These are phyloP conservation scores for Tychaedon coryphoeus DNA, from an alignment of 2,113 vertebrate species.

Conservation along the genomic window DNA sequence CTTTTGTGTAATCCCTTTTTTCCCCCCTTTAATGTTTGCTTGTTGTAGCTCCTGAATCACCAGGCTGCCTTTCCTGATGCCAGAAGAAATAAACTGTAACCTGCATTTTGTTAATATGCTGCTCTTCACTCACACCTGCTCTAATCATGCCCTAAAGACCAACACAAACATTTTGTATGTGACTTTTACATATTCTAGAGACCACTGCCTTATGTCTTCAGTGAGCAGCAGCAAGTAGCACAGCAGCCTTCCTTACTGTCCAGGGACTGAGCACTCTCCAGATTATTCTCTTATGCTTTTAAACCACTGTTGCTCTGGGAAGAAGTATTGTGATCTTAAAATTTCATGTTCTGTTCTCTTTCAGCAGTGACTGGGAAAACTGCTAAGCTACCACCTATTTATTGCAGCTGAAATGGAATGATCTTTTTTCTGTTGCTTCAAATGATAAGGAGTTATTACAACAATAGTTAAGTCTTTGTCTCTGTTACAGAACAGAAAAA, in stretches of 20 bases:
- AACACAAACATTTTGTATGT: background rate
- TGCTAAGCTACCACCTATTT: background rate
- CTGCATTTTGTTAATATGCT: background rate
- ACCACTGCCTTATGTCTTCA: background rate
- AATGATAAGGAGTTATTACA: background rate
- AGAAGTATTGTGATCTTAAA: background rate
- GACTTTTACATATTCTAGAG: background rate
- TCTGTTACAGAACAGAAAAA: conserved; percentile 64
- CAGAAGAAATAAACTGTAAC: background rate
- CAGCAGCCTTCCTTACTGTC: background rate
- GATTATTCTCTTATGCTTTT: background rate
- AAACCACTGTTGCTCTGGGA: background rate
- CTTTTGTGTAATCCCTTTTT: background rate
- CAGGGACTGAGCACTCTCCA: background rate
- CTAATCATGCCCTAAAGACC: background rate
- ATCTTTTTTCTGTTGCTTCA: background rate
- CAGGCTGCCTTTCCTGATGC: background rate
- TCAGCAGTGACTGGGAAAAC: background rate
- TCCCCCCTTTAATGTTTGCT: background rate
- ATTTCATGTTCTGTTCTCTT: background rate
- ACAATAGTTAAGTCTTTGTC: background rate
- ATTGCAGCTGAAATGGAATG: background rate
- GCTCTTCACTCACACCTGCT: background rate
- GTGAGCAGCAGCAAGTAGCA: background rate
- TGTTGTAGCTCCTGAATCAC: background rate